These are phyloP conservation scores for Meloe dianella DNA, from an alignment of 2,888 invertebrate genomes.

Conservation along the genomic window DNA sequence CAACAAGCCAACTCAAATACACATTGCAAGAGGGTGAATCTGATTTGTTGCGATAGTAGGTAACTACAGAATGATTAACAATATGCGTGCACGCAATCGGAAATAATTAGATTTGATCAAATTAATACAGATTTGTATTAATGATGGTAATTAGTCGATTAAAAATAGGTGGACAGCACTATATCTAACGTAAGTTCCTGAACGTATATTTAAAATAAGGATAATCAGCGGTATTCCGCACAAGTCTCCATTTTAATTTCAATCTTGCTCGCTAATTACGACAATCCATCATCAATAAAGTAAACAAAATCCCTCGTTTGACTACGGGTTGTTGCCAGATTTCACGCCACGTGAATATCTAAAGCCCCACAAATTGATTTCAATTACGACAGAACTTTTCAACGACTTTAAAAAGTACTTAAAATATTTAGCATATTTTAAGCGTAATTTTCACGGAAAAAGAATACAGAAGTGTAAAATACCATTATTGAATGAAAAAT, in stretches of 20 bases:
- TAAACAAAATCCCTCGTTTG: no score
- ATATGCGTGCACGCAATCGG: slow-evolving; percentile 29
- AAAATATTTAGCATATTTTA: no score
- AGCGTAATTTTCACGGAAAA: no score
- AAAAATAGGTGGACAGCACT: background rate
- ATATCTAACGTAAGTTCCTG: background rate
- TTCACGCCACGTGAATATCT: no score
- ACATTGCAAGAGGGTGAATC: background rate
- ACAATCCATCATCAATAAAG: no score
- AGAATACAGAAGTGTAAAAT: no score
- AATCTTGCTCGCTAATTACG: no score
- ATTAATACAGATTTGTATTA: slow-evolving; percentile 24
- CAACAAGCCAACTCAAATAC: background rate
- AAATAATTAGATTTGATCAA: slow-evolving; percentile 29
- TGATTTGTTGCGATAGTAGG: background rate
- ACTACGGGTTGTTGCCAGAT: no score
- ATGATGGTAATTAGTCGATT: slow-evolving; percentile 10
- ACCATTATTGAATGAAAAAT: background rate
- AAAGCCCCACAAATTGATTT: no score
- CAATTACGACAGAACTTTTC: no score
- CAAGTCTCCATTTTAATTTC: background rate
- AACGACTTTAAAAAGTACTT: no score
- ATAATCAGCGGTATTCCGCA: background rate
- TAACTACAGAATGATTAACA: slow-evolving; percentile 21
- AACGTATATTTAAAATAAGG: background rate